Conservation (phyloP, 23 tunicate species). For the Trididemnum clinides region DNA sequence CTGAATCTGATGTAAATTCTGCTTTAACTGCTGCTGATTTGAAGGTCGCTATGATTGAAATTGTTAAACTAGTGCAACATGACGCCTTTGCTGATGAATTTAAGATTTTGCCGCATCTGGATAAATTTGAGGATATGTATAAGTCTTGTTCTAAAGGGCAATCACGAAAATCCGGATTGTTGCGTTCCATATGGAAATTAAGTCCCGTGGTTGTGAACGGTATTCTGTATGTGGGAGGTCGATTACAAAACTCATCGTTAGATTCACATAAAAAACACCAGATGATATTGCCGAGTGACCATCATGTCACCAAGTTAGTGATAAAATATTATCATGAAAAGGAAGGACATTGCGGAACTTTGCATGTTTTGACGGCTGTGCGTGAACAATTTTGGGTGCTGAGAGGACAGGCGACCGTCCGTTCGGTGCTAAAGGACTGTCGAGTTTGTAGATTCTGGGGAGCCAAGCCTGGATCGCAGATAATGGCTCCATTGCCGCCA, state of each 20-base stretch:
- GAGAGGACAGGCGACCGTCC: constrained; percentile 27
- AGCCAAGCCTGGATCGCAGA: constrained; percentile 45
- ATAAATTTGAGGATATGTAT: not conserved
- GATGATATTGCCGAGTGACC: constrained; percentile 11
- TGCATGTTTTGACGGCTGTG: constrained; percentile 32
- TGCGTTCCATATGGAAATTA: not conserved
- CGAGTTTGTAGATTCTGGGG: constrained; percentile 13
- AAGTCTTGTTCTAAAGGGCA: not conserved
- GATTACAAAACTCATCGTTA: constrained; percentile 4
- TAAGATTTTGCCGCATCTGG: not conserved
- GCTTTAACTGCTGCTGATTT: not conserved
- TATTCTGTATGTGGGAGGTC: constrained; percentile 21
- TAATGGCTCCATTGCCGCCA: constrained; percentile 33
- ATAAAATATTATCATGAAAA: not conserved
- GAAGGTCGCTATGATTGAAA: not conserved
- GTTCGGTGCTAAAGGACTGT: not conserved
- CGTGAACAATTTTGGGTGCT: constrained; percentile 24
- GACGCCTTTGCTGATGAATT: constrained; percentile 6
- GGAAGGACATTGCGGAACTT: constrained; percentile 39
- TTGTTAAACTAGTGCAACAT: not conserved
- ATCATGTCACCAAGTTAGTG: not conserved
- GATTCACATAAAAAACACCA: not conserved
- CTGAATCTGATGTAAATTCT: not conserved
- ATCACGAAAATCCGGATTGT: not conserved
- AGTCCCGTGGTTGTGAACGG: constrained; percentile 5